These are phyloP conservation scores for Rhadina sibilatrix DNA, from an alignment of 2,113 vertebrate species.

Conservation along the genomic window DNA sequence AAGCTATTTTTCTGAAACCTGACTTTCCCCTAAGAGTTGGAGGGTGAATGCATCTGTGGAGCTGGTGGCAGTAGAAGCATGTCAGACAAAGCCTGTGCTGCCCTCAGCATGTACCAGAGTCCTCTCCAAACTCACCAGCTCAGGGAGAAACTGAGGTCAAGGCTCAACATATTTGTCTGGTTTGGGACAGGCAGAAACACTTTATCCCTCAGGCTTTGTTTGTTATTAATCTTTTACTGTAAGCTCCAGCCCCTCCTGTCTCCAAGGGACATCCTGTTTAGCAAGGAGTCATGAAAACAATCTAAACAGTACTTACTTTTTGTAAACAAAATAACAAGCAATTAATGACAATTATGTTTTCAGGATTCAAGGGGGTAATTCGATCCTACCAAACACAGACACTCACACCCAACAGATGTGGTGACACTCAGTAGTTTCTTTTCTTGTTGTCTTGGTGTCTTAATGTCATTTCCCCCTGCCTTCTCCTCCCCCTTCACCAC, in stretches of 20 bases:
- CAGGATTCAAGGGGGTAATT: slow-evolving; percentile 8
- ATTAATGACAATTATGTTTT: slow-evolving; percentile 21
- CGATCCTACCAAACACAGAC: background rate
- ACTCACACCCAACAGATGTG: background rate
- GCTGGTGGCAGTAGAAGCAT: background rate
- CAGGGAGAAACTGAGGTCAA: background rate
- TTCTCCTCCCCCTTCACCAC: background rate
- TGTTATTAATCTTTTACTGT: slow-evolving; percentile 25
- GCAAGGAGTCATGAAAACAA: slow-evolving; percentile 39
- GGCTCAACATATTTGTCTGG: background rate
- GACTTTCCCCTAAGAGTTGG: background rate
- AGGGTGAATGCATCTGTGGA: background rate
- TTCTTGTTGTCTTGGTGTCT: background rate
- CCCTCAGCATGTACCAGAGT: background rate
- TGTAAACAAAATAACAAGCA: slow-evolving; percentile 51
- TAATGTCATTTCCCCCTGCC: background rate
- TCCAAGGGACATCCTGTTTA: slow-evolving; percentile 50
- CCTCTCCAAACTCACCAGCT: background rate
- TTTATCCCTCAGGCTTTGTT: slow-evolving; percentile 17
- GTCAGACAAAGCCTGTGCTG: background rate
- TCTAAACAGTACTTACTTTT: background rate
- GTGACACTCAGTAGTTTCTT: slow-evolving; percentile 15
- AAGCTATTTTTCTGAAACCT: background rate
- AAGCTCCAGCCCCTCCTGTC: slow-evolving; percentile 12
- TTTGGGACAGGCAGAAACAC: slow-evolving; percentile 7